Evolutionary conservation across 1,140 invertebrate species (phyloP).

Genomic region (Araneus ventricosus): DNA sequence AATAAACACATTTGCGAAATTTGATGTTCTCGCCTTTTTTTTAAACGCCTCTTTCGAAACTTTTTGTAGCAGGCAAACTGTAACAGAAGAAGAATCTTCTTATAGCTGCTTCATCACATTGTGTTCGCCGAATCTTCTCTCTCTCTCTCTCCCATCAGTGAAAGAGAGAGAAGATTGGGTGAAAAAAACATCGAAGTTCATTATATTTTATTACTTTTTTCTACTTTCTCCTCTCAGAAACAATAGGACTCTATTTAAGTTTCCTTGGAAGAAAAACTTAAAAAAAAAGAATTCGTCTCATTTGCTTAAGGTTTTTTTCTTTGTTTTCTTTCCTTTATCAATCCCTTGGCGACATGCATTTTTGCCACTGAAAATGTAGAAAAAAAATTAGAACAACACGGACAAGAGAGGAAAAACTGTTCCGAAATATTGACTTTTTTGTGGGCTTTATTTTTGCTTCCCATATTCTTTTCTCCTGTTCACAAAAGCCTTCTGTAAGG

Average conservation of each 20-base stretch:
- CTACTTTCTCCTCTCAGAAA: constrained; percentile 24
- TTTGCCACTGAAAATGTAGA: not conserved
- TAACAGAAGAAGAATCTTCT: constrained; percentile 9
- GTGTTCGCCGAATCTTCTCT: not conserved
- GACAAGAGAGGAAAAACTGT: constrained; percentile 27
- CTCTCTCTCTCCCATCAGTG: not conserved
- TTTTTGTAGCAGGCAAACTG: not conserved
- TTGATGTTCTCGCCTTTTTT: not conserved
- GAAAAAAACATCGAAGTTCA: constrained; percentile 49
- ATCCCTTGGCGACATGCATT: not conserved
- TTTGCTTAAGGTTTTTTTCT: constrained; percentile 33
- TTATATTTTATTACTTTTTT: constrained; percentile 47
- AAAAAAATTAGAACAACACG: constrained; percentile 24
- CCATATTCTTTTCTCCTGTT: constrained; percentile 9
- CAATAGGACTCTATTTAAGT: constrained; percentile 45
- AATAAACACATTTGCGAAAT: constrained; percentile 10
- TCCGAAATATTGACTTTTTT: constrained; percentile 52
- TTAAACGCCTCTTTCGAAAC: not conserved
- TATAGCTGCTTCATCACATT: not conserved
- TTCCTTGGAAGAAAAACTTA: constrained; percentile 17
- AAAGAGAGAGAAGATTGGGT: not conserved
- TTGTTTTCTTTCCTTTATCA: not conserved
- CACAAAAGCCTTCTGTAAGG: constrained; percentile 6
- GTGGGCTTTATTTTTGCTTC: constrained; percentile 1
- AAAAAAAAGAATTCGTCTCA: constrained; percentile 27